Base-by-base conservation (phyloP, 1,140 invertebrate species). In the Rhynchophorus ferrugineus region DNA sequence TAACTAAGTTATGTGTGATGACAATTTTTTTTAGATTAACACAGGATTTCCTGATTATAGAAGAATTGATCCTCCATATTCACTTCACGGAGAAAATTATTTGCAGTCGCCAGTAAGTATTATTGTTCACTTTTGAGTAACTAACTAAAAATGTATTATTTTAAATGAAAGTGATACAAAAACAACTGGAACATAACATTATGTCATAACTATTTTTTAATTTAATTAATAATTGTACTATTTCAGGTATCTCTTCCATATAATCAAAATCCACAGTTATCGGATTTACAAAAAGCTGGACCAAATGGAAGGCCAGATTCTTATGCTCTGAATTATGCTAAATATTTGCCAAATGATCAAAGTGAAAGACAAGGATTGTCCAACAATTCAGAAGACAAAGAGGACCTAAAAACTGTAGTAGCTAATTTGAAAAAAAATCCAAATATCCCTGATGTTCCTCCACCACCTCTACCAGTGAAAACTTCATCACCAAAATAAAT, bases 361-460 rank as follows among this genome's bases (percentile, higher is more conserved):
- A 21, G 1, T 1, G 16, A 29, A 7, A 14, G 33, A 5, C 19
- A 5, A 36, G 29, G n/a, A 17, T n/a, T n/a, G n/a, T n/a, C n/a
- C n/a, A n/a, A n/a, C n/a, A n/a, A n/a, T n/a, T n/a, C n/a, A n/a
- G n/a, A 47, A n/a, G 34, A 41, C 11, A 41, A 44, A 38, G 47
- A 38, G 36, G 55, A 57, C 41, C 55, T 49, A 19, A 57, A 53
- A 36, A 51, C 46, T 29, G 47, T 57, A 7, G 43, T 57, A 8
- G 55, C 55, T 13, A 57, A 57, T 44, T 44, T 57, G 13, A 47
- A 44, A 20, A 57, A 21, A 43, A 57, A 57, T 44, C 29, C 44
- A 36, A 44, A 49, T 35, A 57, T 57, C 22, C 55, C 55, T n/a
- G 55, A 57, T 44, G 50, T 57, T 8, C 55, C 55, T 33, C 55